These are phyloP conservation scores for Solenodon paradoxus DNA, from an alignment of 2,113 vertebrate species.

Conservation along the genomic window DNA sequence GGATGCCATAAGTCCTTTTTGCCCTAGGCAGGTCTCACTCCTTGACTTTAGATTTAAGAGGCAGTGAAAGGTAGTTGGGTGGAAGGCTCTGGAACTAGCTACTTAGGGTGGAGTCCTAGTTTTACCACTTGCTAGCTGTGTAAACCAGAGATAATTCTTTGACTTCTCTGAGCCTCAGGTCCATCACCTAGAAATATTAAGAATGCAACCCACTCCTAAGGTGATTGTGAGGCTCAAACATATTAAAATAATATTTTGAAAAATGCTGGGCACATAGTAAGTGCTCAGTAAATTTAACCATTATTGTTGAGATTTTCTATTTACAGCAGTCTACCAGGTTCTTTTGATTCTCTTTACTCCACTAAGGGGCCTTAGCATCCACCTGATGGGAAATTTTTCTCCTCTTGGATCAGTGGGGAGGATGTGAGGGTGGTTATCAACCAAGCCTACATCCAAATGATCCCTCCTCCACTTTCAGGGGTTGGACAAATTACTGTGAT, in stretches of 20 bases:
- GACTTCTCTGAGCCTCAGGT: not conserved
- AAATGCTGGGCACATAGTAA: not conserved
- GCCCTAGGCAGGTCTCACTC: not conserved
- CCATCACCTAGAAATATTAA: not conserved
- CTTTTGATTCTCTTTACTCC: not conserved
- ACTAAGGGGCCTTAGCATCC: not conserved
- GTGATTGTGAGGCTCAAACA: not conserved
- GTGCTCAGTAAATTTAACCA: not conserved
- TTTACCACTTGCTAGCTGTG: not conserved
- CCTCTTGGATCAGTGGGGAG: not conserved
- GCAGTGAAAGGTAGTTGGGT: not conserved
- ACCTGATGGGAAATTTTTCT: not conserved
- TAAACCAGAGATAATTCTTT: not conserved
- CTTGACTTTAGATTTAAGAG: not conserved
- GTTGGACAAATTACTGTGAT: not conserved
- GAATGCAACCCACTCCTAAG: not conserved
- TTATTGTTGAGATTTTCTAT: not conserved
- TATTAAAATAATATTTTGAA: not conserved
- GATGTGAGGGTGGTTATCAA: not conserved
- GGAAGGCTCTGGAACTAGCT: not conserved
- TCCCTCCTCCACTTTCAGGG: not conserved
- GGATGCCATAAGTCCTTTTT: not conserved
- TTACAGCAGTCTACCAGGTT: not conserved
- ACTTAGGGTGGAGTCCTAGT: not conserved
- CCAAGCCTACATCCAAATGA: not conserved